Evolutionary conservation across 2,113 vertebrate genomes (phyloP).

Genomic region (Nesogale talazaci): DNA sequence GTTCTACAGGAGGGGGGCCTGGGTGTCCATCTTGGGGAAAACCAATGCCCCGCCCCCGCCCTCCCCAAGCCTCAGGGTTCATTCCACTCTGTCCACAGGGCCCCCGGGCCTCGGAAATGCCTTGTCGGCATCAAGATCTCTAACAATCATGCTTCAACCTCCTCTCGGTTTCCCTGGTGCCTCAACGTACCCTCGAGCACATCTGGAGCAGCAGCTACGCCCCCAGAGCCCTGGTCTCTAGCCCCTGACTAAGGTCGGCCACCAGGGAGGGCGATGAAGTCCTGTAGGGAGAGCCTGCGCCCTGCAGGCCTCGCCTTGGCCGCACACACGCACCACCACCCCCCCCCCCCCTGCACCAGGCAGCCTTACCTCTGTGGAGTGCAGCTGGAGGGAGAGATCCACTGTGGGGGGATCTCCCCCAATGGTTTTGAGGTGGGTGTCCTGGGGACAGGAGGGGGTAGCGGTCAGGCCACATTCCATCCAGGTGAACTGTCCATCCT

Average conservation of each 20-base stretch:
- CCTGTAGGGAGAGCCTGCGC: not conserved
- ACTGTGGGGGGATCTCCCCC: conserved; percentile 60
- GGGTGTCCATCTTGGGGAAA: too few species aligned
- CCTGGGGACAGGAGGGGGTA: conserved; percentile 51
- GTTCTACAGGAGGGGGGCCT: not conserved
- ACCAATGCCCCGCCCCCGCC: too few species aligned
- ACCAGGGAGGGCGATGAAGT: not conserved
- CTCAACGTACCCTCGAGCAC: not conserved
- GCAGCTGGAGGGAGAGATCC: conserved; percentile 81
- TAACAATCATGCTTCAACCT: not conserved
- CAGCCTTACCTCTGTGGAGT: conserved; percentile 77
- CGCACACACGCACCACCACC: too few species aligned
- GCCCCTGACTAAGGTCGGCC: not conserved
- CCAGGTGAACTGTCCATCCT: not conserved
- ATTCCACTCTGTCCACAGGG: not conserved
- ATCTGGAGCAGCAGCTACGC: not conserved
- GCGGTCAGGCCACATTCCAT: not conserved
- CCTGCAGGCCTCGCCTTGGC: too few species aligned
- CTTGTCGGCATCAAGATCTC: not conserved
- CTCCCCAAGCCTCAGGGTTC: not conserved
- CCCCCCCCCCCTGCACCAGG: too few species aligned
- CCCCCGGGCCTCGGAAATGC: not conserved
- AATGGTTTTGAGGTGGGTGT: conserved; percentile 73
- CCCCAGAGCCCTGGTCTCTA: not conserved
- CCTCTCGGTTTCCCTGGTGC: not conserved